Conservation (phyloP, 2,113 vertebrate genomes). For the Aegypius monachus region DNA sequence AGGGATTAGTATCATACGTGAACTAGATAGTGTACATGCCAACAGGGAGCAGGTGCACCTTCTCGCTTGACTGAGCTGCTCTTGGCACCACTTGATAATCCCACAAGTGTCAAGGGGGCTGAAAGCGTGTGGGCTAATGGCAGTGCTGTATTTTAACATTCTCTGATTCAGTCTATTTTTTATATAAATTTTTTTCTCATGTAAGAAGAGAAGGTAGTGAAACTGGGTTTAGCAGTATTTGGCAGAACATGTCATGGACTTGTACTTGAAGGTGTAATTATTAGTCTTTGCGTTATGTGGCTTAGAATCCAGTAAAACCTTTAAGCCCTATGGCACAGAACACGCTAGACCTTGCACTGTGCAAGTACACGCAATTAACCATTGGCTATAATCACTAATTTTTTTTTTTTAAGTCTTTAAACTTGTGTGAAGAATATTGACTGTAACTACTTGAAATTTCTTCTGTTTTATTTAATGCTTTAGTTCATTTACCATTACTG, state of each 20-base stretch:
- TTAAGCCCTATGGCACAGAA: neutral
- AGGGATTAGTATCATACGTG: constrained; percentile 48
- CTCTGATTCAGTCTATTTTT: neutral
- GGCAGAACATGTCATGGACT: neutral
- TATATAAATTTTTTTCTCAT: neutral
- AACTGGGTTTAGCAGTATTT: neutral
- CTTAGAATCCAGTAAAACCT: neutral
- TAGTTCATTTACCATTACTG: neutral
- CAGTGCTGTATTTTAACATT: neutral
- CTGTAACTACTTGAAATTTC: neutral
- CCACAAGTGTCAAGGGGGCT: neutral
- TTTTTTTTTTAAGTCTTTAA: neutral
- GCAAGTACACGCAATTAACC: neutral
- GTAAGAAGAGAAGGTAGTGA: neutral
- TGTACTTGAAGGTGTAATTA: neutral
- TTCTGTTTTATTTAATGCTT: neutral
- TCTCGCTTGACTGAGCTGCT: neutral
- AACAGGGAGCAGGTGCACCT: constrained; percentile 33
- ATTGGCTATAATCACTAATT: neutral
- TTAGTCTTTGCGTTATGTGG: neutral
- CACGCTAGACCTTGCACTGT: neutral
- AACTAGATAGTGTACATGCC: constrained; percentile 39
- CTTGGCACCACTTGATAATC: constrained; percentile 6
- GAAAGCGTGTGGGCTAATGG: neutral
- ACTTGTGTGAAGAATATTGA: neutral